A percentile compares a stretch with the other conserved stretches of the same genome.
Conservation (phyloP, 2,888 invertebrate genomes). For the Eupithecia inturbata region DNA sequence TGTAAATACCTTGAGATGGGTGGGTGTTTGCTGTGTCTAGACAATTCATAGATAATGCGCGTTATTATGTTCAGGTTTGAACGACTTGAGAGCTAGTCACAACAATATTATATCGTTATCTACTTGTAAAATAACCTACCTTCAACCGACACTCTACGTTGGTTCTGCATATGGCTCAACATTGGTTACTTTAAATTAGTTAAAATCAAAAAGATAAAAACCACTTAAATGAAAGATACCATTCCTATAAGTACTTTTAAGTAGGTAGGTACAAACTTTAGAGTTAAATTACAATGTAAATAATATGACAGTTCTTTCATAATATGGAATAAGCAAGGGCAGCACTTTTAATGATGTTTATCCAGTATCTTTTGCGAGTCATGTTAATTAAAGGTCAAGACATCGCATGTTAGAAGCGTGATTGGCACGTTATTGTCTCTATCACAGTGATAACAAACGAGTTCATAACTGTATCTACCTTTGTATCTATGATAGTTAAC, state of each 20-base stretch:
- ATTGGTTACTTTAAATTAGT: not conserved
- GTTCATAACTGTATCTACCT: conserved; percentile 1
- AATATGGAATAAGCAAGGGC: not conserved
- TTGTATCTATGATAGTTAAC: conserved; percentile 7
- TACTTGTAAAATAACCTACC: not conserved
- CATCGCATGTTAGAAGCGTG: conserved; percentile 38
- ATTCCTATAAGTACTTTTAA: too few relatives aligned
- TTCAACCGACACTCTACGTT: not conserved
- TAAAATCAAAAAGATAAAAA: not conserved
- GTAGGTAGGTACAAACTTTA: too few relatives aligned
- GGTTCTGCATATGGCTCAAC: not conserved
- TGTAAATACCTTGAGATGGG: conserved; percentile 2
- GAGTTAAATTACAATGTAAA: not conserved
- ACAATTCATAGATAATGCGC: conserved; percentile 14
- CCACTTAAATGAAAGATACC: too few relatives aligned
- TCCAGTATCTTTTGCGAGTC: conserved; percentile 23
- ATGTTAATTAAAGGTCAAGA: conserved; percentile 23
- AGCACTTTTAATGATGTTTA: not conserved
- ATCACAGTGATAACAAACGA: conserved; percentile 14
- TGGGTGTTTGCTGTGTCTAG: conserved; percentile 14
- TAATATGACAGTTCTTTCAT: not conserved
- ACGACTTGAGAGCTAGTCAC: conserved; percentile 4
- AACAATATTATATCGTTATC: conserved; percentile 5
- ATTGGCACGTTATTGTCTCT: conserved; percentile 35
- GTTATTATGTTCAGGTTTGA: not conserved